Percentiles rank a stretch among this genome's conserved stretches.
These are phyloP conservation scores for Hydrotaea cyrtoneurina DNA, from an alignment of 2,888 invertebrate genomes.

Conservation along the genomic window DNA sequence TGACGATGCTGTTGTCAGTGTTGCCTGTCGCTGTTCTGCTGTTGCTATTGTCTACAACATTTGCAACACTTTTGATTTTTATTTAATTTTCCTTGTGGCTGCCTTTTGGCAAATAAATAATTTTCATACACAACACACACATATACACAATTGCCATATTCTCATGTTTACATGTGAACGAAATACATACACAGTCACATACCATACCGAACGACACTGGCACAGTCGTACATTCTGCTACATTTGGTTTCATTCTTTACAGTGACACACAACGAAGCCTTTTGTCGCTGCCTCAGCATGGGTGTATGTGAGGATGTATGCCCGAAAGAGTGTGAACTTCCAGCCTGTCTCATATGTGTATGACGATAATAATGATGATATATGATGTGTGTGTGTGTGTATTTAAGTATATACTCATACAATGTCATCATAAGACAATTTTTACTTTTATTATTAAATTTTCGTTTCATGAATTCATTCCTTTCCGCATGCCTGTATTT, in stretches of 20 bases:
- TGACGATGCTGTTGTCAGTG: background rate
- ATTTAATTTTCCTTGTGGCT: slow-evolving; percentile 66
- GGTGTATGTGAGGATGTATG: too few species aligned
- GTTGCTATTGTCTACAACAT: background rate
- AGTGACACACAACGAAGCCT: too few species aligned
- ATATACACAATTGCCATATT: background rate
- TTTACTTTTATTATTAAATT: slow-evolving; percentile 38
- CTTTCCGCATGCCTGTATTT: too few species aligned
- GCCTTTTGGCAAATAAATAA: slow-evolving; percentile 63
- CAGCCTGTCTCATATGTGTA: background rate
- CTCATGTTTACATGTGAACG: background rate
- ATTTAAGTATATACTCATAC: background rate
- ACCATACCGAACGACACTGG: background rate
- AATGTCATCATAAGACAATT: slow-evolving; percentile 11
- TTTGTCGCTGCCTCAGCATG: too few species aligned
- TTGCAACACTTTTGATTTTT: slow-evolving; percentile 63
- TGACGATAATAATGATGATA: slow-evolving; percentile 2
- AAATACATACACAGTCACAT: background rate
- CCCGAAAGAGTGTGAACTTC: background rate
- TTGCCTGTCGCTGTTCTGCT: background rate
- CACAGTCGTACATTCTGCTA: background rate
- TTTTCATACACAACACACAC: slow-evolving; percentile 19
- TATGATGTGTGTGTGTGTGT: background rate
- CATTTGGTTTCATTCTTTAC: too few species aligned
- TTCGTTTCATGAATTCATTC: slow-evolving; percentile 24